These are phyloP conservation scores for Hemicrepidius hirtus DNA, from an alignment of 2,888 invertebrate genomes.

Conservation along the genomic window DNA sequence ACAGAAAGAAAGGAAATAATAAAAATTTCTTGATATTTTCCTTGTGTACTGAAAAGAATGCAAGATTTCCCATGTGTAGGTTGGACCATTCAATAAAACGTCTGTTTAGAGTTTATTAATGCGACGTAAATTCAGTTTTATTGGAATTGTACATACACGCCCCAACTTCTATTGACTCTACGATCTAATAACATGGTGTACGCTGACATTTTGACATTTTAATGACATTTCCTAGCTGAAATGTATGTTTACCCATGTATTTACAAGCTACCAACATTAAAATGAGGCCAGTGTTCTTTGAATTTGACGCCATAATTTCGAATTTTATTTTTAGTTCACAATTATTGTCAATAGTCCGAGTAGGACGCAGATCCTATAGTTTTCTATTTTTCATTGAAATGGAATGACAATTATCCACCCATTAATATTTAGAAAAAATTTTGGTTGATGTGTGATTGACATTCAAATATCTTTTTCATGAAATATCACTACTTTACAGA, in stretches of 20 bases:
- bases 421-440: no score
- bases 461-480: no score
- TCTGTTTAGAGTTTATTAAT: slow-evolving; percentile 34
- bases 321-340: slow-evolving; percentile 18
- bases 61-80: slow-evolving; percentile 18
- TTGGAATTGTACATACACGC: slow-evolving; percentile 35
- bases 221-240: slow-evolving; percentile 38
- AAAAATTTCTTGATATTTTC: neutral
- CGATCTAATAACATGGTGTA: slow-evolving; percentile 31
- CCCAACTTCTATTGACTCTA: slow-evolving; percentile 34
- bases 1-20: neutral
- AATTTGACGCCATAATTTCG: slow-evolving; percentile 7
- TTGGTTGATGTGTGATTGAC: no score
- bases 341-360: neutral
- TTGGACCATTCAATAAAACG: slow-evolving; percentile 27
- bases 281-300: slow-evolving; percentile 10
- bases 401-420: no score
- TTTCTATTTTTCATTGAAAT: no score
- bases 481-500: no score
- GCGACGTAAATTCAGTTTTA: slow-evolving; percentile 30
- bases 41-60: neutral
- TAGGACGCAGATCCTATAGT: no score
- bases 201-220: slow-evolving; percentile 42
- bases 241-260: slow-evolving; percentile 34
- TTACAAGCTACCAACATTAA: slow-evolving; percentile 26